Conservation (phyloP, 2,113 vertebrate species). For the Aldabrachelys gigantea region DNA sequence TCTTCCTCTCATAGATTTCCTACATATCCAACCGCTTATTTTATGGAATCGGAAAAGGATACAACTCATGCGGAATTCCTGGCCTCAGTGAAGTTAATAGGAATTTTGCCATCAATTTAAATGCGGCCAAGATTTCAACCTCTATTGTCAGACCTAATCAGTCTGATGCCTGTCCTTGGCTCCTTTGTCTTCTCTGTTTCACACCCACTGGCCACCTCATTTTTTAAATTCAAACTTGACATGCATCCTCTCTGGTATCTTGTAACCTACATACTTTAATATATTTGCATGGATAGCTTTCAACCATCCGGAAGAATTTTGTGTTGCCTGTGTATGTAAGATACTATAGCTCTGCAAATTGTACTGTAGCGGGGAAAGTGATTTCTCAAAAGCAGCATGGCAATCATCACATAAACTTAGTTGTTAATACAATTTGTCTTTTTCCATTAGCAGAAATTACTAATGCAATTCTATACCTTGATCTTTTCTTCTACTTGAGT, state of each 20-base stretch:
- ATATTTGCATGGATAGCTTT: neutral
- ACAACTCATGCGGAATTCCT: fast-evolving
- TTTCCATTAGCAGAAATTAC: neutral
- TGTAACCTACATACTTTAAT: neutral
- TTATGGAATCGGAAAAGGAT: fast-evolving
- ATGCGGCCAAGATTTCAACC: neutral
- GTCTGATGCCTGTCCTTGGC: neutral
- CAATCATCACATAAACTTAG: neutral
- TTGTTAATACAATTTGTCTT: neutral
- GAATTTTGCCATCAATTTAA: neutral
- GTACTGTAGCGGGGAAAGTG: neutral
- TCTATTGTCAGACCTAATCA: neutral
- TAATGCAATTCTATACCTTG: neutral
- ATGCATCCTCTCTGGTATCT: neutral
- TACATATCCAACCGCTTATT: neutral
- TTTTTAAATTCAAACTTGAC: neutral
- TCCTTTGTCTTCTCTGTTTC: neutral
- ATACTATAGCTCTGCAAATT: neutral
- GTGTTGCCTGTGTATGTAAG: neutral
- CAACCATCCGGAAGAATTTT: neutral
- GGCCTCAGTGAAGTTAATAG: neutral
- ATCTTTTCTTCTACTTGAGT: neutral
- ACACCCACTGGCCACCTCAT: neutral
- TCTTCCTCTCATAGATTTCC: neutral
- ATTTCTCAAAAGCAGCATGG: neutral